A percentile compares a stretch with the other conserved stretches of the same genome.
phyloP scores from a whole-genome alignment of 2,888 invertebrate genomes.

The Molorchus minor region DNA sequence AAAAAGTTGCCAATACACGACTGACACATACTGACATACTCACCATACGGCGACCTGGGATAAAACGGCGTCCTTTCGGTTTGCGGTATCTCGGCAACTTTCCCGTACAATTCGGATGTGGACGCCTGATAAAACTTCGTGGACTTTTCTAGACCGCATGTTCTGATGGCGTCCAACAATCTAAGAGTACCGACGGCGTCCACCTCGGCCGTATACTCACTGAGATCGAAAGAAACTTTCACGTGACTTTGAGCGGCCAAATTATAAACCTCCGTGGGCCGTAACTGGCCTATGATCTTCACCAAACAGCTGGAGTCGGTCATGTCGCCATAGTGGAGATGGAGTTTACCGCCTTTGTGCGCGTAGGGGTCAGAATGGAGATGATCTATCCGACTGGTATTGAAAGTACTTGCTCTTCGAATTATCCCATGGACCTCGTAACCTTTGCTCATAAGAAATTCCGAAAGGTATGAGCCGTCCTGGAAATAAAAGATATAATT shows the following conservation, averaged over 20 bases:
- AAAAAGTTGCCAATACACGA: no score
- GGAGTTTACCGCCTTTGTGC: conserved; percentile 87
- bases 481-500: conserved; percentile 65
- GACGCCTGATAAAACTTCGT: conserved; percentile 95
- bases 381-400: conserved; percentile 96
- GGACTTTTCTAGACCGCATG: conserved; percentile 82
- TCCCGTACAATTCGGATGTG: conserved; percentile 94
- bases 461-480: conserved; percentile 98
- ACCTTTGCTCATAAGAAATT: conserved; percentile 89
- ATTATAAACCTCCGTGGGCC: conserved; percentile 96
- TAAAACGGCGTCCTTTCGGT: conserved; percentile 95
- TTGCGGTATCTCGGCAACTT: conserved; percentile 92
- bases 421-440: conserved; percentile 97
- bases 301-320: conserved; percentile 96
- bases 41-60: conserved; percentile 96
- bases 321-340: conserved; percentile 98
- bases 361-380: conserved; percentile 90
- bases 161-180: conserved; percentile 89
- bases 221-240: conserved; percentile 97
- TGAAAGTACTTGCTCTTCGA: conserved; percentile 93
- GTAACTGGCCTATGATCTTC: conserved; percentile 79
- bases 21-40: no score
- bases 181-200: conserved; percentile 94
- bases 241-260: conserved; percentile 99
- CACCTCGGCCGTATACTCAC: conserved; percentile 99